Percentiles rank a stretch among this genome's conserved stretches.
phyloP scores from a whole-genome alignment of 1,140 invertebrate species.

The Pseudomyrmex concolor region DNA sequence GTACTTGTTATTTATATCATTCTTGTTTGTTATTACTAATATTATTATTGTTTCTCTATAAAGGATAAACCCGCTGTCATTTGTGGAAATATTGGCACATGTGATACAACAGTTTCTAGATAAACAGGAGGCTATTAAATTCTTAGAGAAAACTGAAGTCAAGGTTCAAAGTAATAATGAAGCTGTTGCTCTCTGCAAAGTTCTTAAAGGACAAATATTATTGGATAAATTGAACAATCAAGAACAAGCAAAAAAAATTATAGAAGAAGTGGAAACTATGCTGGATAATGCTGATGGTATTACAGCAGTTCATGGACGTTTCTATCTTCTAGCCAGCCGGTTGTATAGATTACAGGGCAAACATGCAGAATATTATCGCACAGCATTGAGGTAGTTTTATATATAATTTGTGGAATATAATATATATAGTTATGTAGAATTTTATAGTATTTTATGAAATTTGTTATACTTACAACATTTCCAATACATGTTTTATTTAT shows the following conservation, averaged over 20 bases:
- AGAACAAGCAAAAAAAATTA: conserved; percentile 93
- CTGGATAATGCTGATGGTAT: conserved; percentile 96
- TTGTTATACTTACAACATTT: neutral
- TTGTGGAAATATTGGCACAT: conserved; percentile 94
- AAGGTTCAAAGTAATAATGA: conserved; percentile 96
- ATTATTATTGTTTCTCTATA: conserved; percentile 72
- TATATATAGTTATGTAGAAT: neutral
- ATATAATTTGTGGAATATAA: neutral
- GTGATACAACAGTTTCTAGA: conserved; percentile 93
- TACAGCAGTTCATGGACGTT: conserved; percentile 96
- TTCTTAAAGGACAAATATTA: conserved; percentile 94
- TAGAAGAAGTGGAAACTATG: conserved; percentile 95
- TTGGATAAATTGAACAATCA: conserved; percentile 93
- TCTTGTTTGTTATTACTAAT: neutral
- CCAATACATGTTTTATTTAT: conserved; percentile 14
- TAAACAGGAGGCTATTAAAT: conserved; percentile 92
- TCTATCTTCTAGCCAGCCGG: conserved; percentile 97
- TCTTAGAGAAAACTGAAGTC: conserved; percentile 93
- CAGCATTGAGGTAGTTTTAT: conserved; percentile 90
- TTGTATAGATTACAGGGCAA: conserved; percentile 93
- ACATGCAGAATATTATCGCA: conserved; percentile 97
- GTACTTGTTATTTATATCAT: conserved; percentile 5
- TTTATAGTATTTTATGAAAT: neutral
- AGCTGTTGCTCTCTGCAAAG: conserved; percentile 93
- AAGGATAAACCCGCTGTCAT: conserved; percentile 96